These are phyloP conservation scores for Eidolon helvum DNA, from an alignment of 2,113 vertebrate genomes.

Conservation along the genomic window DNA sequence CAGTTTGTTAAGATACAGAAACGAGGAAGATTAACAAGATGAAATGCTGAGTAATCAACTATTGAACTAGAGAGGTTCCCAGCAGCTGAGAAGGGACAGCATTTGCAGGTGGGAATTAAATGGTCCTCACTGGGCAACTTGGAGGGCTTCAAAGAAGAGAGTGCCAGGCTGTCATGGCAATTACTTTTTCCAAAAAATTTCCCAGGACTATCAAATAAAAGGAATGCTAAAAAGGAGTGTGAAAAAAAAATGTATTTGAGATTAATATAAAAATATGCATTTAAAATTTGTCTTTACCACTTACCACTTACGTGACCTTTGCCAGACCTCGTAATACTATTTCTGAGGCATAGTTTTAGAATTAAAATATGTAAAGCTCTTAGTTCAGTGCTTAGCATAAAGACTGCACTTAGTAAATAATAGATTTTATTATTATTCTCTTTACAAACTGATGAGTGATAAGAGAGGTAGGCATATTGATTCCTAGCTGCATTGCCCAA, in stretches of 20 bases:
- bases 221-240: neutral
- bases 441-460: neutral
- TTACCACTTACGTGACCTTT: neutral
- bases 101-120: neutral
- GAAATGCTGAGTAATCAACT: neutral
- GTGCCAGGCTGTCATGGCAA: neutral
- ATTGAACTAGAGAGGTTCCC: neutral
- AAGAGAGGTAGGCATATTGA: neutral
- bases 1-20: neutral
- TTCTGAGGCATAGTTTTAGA: neutral
- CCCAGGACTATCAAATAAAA: neutral
- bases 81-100: neutral
- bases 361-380: neutral
- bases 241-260: neutral
- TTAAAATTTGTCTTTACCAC: neutral
- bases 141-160: neutral
- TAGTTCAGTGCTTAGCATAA: neutral
- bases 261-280: neutral
- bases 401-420: neutral
- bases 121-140: neutral
- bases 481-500: neutral
- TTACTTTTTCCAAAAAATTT: neutral
- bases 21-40: neutral
- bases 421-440: neutral
- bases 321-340: neutral